A percentile compares a stretch with the other conserved stretches of the same genome.
Conservation (phyloP, 2,797 vertebrate species). For the Harpagifer antarcticus region DNA sequence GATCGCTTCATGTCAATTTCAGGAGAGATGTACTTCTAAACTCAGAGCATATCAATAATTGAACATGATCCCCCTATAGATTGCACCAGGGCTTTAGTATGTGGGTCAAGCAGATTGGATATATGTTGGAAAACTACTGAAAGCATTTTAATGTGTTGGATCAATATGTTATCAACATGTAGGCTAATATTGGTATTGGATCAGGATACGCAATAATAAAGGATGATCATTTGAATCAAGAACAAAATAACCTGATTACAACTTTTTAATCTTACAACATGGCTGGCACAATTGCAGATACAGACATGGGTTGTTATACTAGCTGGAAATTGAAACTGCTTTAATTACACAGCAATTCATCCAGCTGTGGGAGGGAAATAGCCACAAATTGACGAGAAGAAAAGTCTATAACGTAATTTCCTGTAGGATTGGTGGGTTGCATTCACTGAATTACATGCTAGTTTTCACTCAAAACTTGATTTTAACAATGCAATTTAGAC, state of each 20-base stretch:
- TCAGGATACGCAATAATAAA: background rate
- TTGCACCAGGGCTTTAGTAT: background rate
- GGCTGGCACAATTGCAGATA: background rate
- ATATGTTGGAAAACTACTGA: background rate
- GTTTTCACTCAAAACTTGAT: background rate
- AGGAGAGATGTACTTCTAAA: too few relatives aligned
- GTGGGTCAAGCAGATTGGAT: background rate
- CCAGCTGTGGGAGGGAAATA: background rate
- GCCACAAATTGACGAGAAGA: background rate
- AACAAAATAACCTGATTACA: background rate
- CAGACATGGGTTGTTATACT: background rate
- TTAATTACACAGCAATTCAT: too few relatives aligned
- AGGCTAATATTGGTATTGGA: background rate
- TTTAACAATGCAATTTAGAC: background rate
- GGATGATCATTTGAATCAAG: background rate
- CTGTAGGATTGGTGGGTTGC: background rate
- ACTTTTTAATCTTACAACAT: background rate
- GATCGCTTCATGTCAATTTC: too few relatives aligned
- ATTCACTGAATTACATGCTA: background rate
- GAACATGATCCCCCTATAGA: too few relatives aligned
- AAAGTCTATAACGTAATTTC: too few relatives aligned
- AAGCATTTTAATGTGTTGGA: background rate
- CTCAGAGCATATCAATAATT: too few relatives aligned
- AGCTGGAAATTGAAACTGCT: background rate
- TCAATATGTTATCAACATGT: background rate